Base-by-base conservation (phyloP, 2,888 invertebrate species). In the Dascillus cervinus region DNA sequence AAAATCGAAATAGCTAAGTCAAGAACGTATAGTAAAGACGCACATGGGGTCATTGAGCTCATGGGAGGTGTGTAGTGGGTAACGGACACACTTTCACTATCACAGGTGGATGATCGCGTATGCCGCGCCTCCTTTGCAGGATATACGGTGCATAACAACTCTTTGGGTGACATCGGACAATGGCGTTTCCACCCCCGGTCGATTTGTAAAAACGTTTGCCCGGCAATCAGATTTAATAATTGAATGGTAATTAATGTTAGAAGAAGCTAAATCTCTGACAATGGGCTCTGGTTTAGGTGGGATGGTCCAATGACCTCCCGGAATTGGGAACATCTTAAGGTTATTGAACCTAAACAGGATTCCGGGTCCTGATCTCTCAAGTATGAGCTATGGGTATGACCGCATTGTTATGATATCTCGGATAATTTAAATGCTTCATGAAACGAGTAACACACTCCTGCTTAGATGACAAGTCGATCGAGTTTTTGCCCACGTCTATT, bases 21-120 rank as follows among this genome's bases (percentile, higher is more conserved):
- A n/a, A n/a, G n/a, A n/a, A n/a, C n/a, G n/a, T n/a, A n/a, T n/a
- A n/a, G n/a, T n/a, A n/a, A n/a, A n/a, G n/a, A n/a, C n/a, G n/a
- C n/a, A n/a, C 29, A 25, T 34, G 38, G 36, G 46, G 39, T 46
- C 46, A 41, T 41, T 37, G 43, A 30, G 41, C 45, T 46, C 40
- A 30, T 22, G n/a, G 39, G 45, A 43, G 43, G 46, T 44, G 44
- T 45, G 46, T 43, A 37, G 39, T 39, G 35, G 37, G 32, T 44
- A 46, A 46, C 46, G 46, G 44, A 43, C 42, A 37, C 44, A 43
- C 46, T 46, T 46, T 46, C 46, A 46, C 46, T 46, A 37, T 46
- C 42, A 39, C 43, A 46, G 46, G 46, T 46, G 44, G 46, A 44
- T 46, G 46, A 43, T 43, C 46, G 45, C 39, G 32, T 34, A 32